Base-by-base conservation (phyloP, 2,888 invertebrate genomes). In the Hyposoter didymator region DNA sequence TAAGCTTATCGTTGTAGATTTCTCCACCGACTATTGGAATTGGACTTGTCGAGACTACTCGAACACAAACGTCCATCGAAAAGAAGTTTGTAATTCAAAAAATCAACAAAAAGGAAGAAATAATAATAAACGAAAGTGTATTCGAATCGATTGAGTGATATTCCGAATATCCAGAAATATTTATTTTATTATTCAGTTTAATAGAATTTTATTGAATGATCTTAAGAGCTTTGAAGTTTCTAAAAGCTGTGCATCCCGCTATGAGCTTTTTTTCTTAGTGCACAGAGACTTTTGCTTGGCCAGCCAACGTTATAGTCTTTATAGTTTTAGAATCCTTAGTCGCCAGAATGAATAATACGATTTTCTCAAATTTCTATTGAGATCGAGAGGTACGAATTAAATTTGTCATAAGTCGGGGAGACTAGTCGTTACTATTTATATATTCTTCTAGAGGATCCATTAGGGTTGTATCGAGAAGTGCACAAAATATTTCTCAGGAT, bases 1-100 rank as follows among this genome's bases (percentile, higher is more conserved):
- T 93, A 92, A 93, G 93, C 89, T 87, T 87, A 86, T 87, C 84
- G 75, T 85, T 87, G 85, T 88, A 85, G 85, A 83, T 88, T 84
- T 84, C 84, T 86, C 86, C 86, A 69, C 79, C 84, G 87, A 84
- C 82, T 85, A 73, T 75, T 83, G 82, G 81, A 82, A 75, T 85
- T 55, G 86, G 47, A 78, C 62, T 59, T 72, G 14, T 73, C 82
- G 82, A 84, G 79, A 79, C 0, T 14, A 39, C 32, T 49, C 70
- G 59, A 43, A 22, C 52, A n/a, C 12, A 49, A 52, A 32, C 43
- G 43, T 67, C 45, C 72, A 22, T 32, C 47, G 52, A 52, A 72
- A 19, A 64, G n/a, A 81, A 74, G 81, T 81, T 73, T 81, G 81
- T 81, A 66, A 74, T 52, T 12, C 5, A 55, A 43, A 39, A 70